Evolutionary conservation across 2,888 invertebrate species (phyloP).

Genomic region (Pyrocoelia pectoralis): DNA sequence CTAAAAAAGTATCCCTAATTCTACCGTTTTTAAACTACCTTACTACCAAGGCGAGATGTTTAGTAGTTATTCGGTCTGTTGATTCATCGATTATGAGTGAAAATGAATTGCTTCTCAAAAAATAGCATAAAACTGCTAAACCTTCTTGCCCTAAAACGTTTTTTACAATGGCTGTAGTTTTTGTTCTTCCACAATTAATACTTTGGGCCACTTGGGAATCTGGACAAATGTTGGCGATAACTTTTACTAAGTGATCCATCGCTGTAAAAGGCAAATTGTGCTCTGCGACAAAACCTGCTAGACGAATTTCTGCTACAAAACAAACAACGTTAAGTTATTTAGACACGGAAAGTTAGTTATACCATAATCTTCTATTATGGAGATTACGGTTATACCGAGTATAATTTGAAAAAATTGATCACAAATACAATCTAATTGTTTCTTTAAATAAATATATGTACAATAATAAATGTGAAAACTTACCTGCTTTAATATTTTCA

Average conservation of each 20-base stretch:
- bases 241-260: not conserved
- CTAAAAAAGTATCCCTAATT: no score
- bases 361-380: no score
- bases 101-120: not conserved
- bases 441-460: no score
- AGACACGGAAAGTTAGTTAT: no score
- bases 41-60: not conserved
- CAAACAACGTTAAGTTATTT: no score
- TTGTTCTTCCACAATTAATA: slow-evolving; percentile 1
- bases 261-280: slow-evolving; percentile 9
- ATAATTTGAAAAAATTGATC: no score
- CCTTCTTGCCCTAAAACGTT: not conserved
- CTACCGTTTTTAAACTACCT: not conserved
- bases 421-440: no score
- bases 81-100: not conserved
- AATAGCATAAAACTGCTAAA: not conserved
- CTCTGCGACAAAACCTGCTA: slow-evolving; percentile 7
- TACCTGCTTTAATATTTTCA: no score
- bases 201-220: slow-evolving; percentile 6
- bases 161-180: not conserved
- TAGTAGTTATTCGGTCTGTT: not conserved
- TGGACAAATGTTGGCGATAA: not conserved
- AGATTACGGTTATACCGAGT: no score
- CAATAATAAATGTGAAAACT: no score
- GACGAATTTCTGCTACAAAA: slow-evolving; percentile 4